Conservation (phyloP, 2,888 invertebrate species). For the Thecophora atra region DNA sequence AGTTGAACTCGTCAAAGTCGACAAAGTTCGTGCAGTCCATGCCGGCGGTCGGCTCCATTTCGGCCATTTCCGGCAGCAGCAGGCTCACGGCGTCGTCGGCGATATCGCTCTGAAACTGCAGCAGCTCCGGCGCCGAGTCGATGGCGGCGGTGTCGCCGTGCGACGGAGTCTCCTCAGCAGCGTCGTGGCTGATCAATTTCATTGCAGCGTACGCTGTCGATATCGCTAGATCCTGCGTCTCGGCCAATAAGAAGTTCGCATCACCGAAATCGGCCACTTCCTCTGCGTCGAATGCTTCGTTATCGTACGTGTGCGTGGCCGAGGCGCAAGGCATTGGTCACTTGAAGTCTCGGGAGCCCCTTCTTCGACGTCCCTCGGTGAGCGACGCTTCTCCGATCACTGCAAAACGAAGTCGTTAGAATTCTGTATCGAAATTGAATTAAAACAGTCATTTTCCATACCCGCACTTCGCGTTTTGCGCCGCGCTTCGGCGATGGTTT, state of each 20-base stretch:
- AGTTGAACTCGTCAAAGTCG: constrained; percentile 61
- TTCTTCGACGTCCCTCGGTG: constrained; percentile 69
- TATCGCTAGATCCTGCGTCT: constrained; percentile 53
- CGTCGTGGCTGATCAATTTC: constrained; percentile 36
- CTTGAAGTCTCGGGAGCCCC: constrained; percentile 79
- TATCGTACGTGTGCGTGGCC: constrained; percentile 58
- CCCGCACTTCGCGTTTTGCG: constrained; percentile 79
- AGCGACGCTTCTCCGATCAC: constrained; percentile 61
- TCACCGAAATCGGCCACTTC: constrained; percentile 45
- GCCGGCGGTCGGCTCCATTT: constrained; percentile 50
- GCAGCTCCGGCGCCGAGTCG: constrained; percentile 47
- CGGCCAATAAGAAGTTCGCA: constrained; percentile 54
- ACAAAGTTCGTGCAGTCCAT: constrained; percentile 57
- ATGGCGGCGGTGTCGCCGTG: constrained; percentile 8
- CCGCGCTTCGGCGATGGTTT: constrained; percentile 61
- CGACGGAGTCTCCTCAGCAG: constrained; percentile 36
- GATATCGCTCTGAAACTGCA: constrained; percentile 48
- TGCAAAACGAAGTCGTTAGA: too few species aligned
- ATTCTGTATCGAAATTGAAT: too few species aligned
- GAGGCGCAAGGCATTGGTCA: constrained; percentile 72
- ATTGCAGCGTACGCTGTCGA: constrained; percentile 36
- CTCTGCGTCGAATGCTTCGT: constrained; percentile 48
- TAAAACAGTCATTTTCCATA: constrained; percentile 61
- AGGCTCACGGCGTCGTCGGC: constrained; percentile 52
- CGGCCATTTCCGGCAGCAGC: constrained; percentile 56